A percentile compares a stretch with the other conserved stretches of the same genome.
These are phyloP conservation scores for Mesochorus sp. DNA, from an alignment of 2,888 invertebrate species.

Conservation along the genomic window DNA sequence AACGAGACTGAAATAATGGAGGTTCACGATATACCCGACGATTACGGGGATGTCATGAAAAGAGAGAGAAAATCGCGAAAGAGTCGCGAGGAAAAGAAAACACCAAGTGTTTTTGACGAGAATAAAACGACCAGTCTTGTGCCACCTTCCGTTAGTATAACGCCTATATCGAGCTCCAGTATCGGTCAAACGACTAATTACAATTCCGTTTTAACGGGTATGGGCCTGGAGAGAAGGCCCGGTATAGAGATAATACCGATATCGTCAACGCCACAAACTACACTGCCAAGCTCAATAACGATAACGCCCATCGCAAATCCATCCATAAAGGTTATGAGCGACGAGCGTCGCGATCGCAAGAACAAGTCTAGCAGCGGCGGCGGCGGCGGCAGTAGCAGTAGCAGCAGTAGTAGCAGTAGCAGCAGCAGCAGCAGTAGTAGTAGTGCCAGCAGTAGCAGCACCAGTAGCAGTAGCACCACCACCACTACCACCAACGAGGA, in stretches of 20 bases:
- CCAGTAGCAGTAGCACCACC: too few species aligned
- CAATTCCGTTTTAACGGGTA: slow-evolving; percentile 85
- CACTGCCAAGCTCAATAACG: slow-evolving; percentile 91
- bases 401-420: too few species aligned
- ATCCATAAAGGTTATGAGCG: slow-evolving; percentile 82
- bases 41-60: slow-evolving; percentile 86
- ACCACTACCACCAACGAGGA: too few species aligned
- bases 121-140: slow-evolving; percentile 83
- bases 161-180: slow-evolving; percentile 82
- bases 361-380: slow-evolving; percentile 74
- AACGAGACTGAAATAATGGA: slow-evolving; percentile 84
- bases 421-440: too few species aligned
- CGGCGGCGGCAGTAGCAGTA: too few species aligned
- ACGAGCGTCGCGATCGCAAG: slow-evolving; percentile 81
- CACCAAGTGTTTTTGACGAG: slow-evolving; percentile 83
- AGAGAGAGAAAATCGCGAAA: slow-evolving; percentile 84
- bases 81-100: slow-evolving; percentile 84
- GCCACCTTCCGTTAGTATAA: slow-evolving; percentile 86
- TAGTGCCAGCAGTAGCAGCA: too few species aligned
- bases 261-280: slow-evolving; percentile 85
- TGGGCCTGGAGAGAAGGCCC: slow-evolving; percentile 87
- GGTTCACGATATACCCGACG: slow-evolving; percentile 83
- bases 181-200: slow-evolving; percentile 82
- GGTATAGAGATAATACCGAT: slow-evolving; percentile 94
- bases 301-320: slow-evolving; percentile 90